These are phyloP conservation scores for Ichneumon xanthorius DNA, from an alignment of 2,888 invertebrate species.

Conservation along the genomic window DNA sequence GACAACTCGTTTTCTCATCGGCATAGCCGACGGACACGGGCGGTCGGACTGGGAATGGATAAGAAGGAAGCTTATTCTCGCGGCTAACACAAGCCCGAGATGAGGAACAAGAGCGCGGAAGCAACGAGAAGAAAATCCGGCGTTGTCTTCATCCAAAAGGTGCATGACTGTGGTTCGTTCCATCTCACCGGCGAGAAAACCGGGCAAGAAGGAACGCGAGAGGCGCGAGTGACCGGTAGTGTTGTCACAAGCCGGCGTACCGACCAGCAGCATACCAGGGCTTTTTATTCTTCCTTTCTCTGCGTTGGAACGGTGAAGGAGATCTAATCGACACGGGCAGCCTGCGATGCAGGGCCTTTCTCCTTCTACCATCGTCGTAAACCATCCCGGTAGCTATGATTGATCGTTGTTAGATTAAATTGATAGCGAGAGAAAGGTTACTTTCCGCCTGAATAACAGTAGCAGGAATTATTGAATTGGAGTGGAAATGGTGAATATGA, in stretches of 20 bases:
- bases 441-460: neutral
- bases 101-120: conserved; percentile 33
- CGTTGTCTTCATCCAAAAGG: conserved; percentile 35
- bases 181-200: neutral
- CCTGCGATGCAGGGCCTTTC: conserved; percentile 7
- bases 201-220: neutral
- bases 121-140: conserved; percentile 9
- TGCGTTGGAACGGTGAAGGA: conserved; percentile 39
- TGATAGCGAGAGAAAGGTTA: neutral
- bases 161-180: neutral
- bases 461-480: neutral
- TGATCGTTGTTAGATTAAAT: neutral
- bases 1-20: conserved; percentile 55
- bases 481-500: no score
- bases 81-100: conserved; percentile 37
- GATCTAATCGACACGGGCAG: conserved; percentile 18
- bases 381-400: conserved; percentile 19
- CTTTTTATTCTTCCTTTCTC: conserved; percentile 5
- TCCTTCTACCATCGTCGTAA: conserved; percentile 1
- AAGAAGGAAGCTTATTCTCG: conserved; percentile 52
- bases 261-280: conserved; percentile 4
- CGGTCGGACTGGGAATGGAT: conserved; percentile 16
- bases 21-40: conserved; percentile 39
- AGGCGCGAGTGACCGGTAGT: conserved; percentile 2
- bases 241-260: conserved; percentile 8